Evolutionary conservation across 2,113 vertebrate species (phyloP), one percentile per base, ranked within the genome.

Genomic region (Cercopithecus mona): DNA sequence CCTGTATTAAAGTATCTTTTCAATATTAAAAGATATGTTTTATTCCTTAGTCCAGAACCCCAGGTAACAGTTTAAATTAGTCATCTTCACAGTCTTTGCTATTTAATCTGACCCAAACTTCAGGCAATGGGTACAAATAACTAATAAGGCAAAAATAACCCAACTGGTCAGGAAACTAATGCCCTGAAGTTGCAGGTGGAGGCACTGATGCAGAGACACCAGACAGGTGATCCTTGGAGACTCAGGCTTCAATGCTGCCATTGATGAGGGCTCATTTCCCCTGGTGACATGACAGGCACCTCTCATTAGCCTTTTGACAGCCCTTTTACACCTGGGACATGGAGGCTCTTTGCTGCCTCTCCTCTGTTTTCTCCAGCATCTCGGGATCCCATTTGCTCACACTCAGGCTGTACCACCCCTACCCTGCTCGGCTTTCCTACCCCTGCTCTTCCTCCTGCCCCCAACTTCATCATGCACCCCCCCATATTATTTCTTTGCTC

Each of bases 101-200:
- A 11, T 13, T 59, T 40, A 27, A 0, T 83, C 4, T 8, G 35
- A 43, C 70, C 48, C 30, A 57, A 70, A n/a, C 55, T 64, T n/a
- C 55, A 76, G 68, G 52, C n/a, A 38, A 11, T 83, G n/a, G 57
- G 27, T n/a, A 14, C 68, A 88, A 48, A 6, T 59, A 10, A 40
- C n/a, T 14, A 61, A 45, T 27, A 66, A 73, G 52, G 30, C 57
- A 86, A 57, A 87, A 87, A 13, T 55, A 45, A 57, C 43, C 22
- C 32, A 35, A 14, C 10, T 64, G 45, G 18, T 32, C 64, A 30
- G 48, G 14, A 25, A 35, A 59, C 13, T 14, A 32, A 7, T 7
- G 20, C 30, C 8, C 59, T 11, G 4, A 6, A 3, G 14, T 3
- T 25, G 10, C 0, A 1, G 16, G 9, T 8, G 0, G 1, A 40